Conservation (phyloP, 2,888 invertebrate genomes). For the Bembecia ichneumoniformis region DNA sequence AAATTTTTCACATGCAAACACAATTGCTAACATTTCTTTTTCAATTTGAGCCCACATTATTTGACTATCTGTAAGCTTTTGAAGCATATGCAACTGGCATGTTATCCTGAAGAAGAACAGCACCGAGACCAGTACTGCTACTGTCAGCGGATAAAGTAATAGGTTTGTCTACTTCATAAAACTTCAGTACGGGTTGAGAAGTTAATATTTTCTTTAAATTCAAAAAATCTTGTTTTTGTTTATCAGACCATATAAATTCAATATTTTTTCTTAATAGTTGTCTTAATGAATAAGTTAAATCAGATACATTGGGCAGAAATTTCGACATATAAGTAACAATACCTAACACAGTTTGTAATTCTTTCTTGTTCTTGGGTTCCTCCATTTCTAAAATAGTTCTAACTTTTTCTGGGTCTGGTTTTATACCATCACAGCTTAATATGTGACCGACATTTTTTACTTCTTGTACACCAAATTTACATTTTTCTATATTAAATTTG, state of each 20-base stretch:
- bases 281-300: neutral
- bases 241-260: neutral
- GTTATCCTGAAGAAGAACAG: neutral
- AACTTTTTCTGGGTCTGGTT: too few relatives aligned
- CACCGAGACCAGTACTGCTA: neutral
- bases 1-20: constrained; percentile 12
- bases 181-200: neutral
- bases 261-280: neutral
- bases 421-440: too few relatives aligned
- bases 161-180: neutral
- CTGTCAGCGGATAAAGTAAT: neutral
- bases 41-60: constrained; percentile 12
- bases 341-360: too few relatives aligned
- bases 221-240: neutral
- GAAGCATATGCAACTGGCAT: neutral
- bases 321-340: too few relatives aligned
- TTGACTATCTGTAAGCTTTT: constrained; percentile 7
- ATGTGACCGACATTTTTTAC: too few relatives aligned
- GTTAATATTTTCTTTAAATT: neutral
- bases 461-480: too few relatives aligned
- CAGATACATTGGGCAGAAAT: too few relatives aligned
- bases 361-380: too few relatives aligned
- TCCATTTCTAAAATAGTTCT: too few relatives aligned
- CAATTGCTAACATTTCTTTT: constrained; percentile 12
- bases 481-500: too few relatives aligned